Base-by-base conservation (phyloP, 2,888 invertebrate species). In the Cerastis rubricosa region DNA sequence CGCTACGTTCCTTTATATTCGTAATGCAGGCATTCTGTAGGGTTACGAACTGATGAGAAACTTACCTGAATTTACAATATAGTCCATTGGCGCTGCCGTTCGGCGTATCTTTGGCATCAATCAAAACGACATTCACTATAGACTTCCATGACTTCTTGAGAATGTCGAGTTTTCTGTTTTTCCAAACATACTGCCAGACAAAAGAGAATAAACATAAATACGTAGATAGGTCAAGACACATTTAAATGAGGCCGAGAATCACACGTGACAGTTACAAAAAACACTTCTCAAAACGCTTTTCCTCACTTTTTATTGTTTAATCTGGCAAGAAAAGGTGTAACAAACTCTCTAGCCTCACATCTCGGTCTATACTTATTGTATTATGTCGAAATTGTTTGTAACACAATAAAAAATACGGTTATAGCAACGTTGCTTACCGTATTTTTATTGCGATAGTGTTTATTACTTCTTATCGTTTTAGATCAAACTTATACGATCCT, bases 51-150 rank as follows among this genome's bases (percentile, higher is more conserved):
- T 43, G 54, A 59, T n/a, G 49, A 51, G 35, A 45, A 64, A 91
- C 94, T 93, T 86, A 96, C 96, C 92, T 95, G 86, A 96, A 95
- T 91, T 96, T 96, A 91, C 96, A 96, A 89, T 96, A 96, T 17
- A 96, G 90, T 71, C 92, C 93, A 83, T 93, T 95, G 61, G 92
- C 82, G 57, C 91, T 93, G n/a, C 89, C 93, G 2, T 89, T 84
- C 47, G 95, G 96, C 74, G 95, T 91, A 87, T 96, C 94, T 87
- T 94, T 95, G 76, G 95, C 95, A 88, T 96, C 96, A 61, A 96
- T 94, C 63, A 96, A 89, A 45, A 95, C 95, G 47, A 96, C 93
- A 82, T 95, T 96, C 75, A 96, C 95, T 59, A 94, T 91, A 47
- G 95, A 95, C 82, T 94, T 95, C 94, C 94, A 95, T 8, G 95